These are phyloP conservation scores for Malthinus seriepunctatus DNA, from an alignment of 2,888 invertebrate genomes.

Conservation along the genomic window DNA sequence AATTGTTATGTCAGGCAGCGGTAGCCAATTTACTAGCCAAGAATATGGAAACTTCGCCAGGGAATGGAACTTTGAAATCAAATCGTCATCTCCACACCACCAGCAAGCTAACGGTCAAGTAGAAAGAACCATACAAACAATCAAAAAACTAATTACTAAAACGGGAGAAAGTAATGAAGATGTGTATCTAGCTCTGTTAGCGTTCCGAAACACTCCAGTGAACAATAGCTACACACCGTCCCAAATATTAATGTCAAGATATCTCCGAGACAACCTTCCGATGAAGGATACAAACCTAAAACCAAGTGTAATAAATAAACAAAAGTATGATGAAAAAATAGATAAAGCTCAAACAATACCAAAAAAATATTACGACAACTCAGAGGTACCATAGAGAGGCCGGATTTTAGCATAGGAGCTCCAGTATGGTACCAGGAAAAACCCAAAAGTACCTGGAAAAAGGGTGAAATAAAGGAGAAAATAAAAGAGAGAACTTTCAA, in stretches of 20 bases:
- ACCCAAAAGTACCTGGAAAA: too few species aligned
- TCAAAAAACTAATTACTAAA: conserved; percentile 17
- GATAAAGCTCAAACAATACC: too few species aligned
- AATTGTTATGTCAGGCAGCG: conserved; percentile 12
- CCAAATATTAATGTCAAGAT: conserved; percentile 8
- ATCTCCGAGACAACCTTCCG: not conserved
- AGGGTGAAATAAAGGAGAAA: too few species aligned
- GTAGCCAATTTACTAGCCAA: conserved; percentile 18
- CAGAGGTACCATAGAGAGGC: too few species aligned
- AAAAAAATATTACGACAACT: too few species aligned
- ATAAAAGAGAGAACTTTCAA: too few species aligned
- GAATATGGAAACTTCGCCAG: conserved; percentile 16
- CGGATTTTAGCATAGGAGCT: too few species aligned
- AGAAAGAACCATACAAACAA: conserved; percentile 10
- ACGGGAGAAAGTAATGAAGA: conserved; percentile 7
- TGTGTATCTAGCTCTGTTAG: conserved; percentile 6
- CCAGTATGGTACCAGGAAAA: too few species aligned
- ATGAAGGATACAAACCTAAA: too few species aligned
- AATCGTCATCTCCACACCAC: conserved; percentile 13
- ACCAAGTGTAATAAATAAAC: too few species aligned
- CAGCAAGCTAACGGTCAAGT: conserved; percentile 8
- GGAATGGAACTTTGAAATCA: conserved; percentile 20
- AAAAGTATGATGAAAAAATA: too few species aligned
- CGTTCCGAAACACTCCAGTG: conserved; percentile 10
- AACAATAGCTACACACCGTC: conserved; percentile 2